phyloP scores from a whole-genome alignment of 2,797 vertebrate species.

The Phoxinus dragarum region DNA sequence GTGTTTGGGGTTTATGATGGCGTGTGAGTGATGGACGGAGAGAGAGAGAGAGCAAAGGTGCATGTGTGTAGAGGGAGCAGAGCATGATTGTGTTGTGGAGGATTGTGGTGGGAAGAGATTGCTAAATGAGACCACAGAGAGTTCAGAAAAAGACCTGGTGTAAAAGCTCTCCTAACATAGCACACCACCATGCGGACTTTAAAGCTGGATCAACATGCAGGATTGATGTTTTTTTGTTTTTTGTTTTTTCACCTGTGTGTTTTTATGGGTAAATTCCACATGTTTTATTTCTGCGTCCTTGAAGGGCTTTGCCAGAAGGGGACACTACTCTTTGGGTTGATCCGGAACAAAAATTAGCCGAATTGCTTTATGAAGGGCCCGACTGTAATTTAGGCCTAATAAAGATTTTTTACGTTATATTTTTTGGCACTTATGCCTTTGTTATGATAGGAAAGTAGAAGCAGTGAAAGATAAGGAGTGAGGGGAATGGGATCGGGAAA shows the following conservation, averaged over 20 bases:
- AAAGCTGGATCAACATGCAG: background rate
- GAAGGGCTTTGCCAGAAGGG: background rate
- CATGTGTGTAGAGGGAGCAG: slow-evolving; percentile 23
- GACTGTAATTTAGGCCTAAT: background rate
- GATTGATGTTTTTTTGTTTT: background rate
- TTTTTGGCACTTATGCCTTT: background rate
- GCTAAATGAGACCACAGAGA: slow-evolving; percentile 57
- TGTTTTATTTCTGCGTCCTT: background rate
- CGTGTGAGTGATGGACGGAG: slow-evolving; percentile 16
- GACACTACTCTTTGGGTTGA: background rate
- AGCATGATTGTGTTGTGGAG: slow-evolving; percentile 30
- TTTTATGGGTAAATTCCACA: background rate
- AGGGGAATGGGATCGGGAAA: background rate
- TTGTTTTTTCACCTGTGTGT: background rate
- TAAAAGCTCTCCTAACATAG: background rate
- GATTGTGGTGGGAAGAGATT: slow-evolving; percentile 19
- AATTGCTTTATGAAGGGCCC: background rate
- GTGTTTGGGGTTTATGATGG: slow-evolving; percentile 21
- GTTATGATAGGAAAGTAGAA: background rate
- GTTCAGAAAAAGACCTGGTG: slow-evolving; percentile 26
- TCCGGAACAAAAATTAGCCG: background rate
- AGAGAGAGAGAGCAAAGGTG: slow-evolving; percentile 17
- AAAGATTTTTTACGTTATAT: background rate
- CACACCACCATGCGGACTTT: slow-evolving; percentile 7
- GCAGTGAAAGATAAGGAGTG: background rate